Conservation (phyloP, 2,888 invertebrate genomes). For the Dasysyrphus albostriatus region DNA sequence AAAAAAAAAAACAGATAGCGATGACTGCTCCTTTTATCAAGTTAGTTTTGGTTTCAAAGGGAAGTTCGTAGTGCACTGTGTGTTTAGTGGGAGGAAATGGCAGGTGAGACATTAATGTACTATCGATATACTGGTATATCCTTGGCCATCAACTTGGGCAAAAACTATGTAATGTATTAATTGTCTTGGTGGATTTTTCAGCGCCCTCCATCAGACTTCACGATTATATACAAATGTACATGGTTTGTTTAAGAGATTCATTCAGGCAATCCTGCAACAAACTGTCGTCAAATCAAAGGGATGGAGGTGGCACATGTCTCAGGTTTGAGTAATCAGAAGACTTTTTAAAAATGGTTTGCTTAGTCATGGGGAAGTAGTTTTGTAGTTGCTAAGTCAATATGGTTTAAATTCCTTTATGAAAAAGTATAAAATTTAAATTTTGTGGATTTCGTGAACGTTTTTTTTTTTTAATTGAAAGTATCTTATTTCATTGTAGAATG, state of each 20-base stretch:
- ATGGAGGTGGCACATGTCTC: slow-evolving; percentile 23
- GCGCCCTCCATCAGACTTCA: slow-evolving; percentile 31
- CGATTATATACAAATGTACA: slow-evolving; percentile 16
- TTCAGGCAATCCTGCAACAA: slow-evolving; percentile 36
- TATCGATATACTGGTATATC: slow-evolving; percentile 30
- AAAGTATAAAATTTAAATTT: neutral
- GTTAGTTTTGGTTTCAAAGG: slow-evolving; percentile 35
- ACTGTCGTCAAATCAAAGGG: slow-evolving; percentile 22
- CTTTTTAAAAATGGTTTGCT: slow-evolving; percentile 50
- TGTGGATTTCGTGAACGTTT: neutral
- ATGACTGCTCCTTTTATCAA: slow-evolving; percentile 70
- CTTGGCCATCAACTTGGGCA: slow-evolving; percentile 73
- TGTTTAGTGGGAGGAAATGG: slow-evolving; percentile 23
- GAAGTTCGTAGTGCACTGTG: slow-evolving; percentile 52
- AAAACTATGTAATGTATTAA: slow-evolving; percentile 59
- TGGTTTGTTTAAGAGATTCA: slow-evolving; percentile 17
- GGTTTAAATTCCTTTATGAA: neutral
- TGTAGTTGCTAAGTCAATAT: neutral
- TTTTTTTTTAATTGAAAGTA: neutral
- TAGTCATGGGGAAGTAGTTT: slow-evolving; percentile 49
- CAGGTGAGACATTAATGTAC: slow-evolving; percentile 26
- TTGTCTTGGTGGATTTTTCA: slow-evolving; percentile 48
- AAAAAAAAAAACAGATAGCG: slow-evolving; percentile 56
- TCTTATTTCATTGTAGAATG: neutral
- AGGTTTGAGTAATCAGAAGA: slow-evolving; percentile 22